Percentiles rank a stretch among this genome's conserved stretches.
These are phyloP conservation scores for Tenthredo mesomela DNA, from an alignment of 2,888 invertebrate species.

Conservation along the genomic window DNA sequence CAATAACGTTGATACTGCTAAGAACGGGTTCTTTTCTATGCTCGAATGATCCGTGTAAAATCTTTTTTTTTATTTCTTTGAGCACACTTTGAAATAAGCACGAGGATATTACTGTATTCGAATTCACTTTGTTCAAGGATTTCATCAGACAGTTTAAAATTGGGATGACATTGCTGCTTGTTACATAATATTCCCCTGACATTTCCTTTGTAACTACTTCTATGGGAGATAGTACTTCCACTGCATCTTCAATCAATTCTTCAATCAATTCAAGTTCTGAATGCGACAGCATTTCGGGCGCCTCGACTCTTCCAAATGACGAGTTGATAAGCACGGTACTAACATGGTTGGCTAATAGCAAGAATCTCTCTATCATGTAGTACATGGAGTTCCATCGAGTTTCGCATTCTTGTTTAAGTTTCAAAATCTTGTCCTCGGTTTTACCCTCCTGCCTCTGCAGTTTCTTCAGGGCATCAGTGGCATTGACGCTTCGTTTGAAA, in stretches of 20 bases:
- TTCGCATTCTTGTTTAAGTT: slow-evolving; percentile 51
- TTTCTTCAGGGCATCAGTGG: slow-evolving; percentile 44
- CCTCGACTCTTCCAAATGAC: slow-evolving; percentile 18
- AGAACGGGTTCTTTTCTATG: slow-evolving; percentile 25
- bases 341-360: slow-evolving; percentile 39
- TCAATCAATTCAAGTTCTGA: slow-evolving; percentile 47
- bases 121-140: too few species aligned
- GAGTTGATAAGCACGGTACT: slow-evolving; percentile 39
- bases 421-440: slow-evolving; percentile 23
- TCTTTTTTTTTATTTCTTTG: too few species aligned
- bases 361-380: slow-evolving; percentile 51
- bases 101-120: too few species aligned
- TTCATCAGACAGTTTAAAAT: slow-evolving; percentile 39
- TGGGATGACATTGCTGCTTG: slow-evolving; percentile 53
- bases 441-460: slow-evolving; percentile 37
- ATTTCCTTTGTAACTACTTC: slow-evolving; percentile 50
- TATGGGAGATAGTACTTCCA: slow-evolving; percentile 42
- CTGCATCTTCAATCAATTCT: slow-evolving; percentile 47
- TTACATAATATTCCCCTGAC: slow-evolving; percentile 52
- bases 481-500: slow-evolving; percentile 51
- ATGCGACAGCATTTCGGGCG: slow-evolving; percentile 48
- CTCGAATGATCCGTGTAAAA: background rate
- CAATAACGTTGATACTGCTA: slow-evolving; percentile 48
- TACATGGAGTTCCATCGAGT: slow-evolving; percentile 54
- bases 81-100: too few species aligned